Percentiles rank a stretch among this genome's conserved stretches.
These are phyloP conservation scores for Aulostomus chinensis DNA, from an alignment of 2,797 vertebrate species.

Conservation along the genomic window DNA sequence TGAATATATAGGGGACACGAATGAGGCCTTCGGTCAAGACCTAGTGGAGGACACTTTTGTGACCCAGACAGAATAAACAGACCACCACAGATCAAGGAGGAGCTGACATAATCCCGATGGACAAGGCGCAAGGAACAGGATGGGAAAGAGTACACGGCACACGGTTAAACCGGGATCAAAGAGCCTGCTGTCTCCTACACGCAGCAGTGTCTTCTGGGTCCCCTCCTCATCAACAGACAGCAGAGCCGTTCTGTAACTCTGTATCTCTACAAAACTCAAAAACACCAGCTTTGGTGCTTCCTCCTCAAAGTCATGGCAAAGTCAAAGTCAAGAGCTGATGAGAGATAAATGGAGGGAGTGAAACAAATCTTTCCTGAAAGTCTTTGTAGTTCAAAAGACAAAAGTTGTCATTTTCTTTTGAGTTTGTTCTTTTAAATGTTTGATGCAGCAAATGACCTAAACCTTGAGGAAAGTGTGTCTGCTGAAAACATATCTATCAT, in stretches of 20 bases:
- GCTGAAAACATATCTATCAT: constrained; percentile 56
- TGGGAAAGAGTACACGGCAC: constrained; percentile 61
- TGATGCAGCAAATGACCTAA: constrained; percentile 70
- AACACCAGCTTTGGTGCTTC: constrained; percentile 25
- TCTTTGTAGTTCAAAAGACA: constrained; percentile 75
- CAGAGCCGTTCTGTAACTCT: constrained; percentile 29
- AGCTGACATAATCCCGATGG: constrained; percentile 66
- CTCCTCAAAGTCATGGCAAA: constrained; percentile 75
- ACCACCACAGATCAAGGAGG: constrained; percentile 62
- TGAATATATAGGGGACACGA: too few relatives aligned
- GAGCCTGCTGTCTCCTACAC: constrained; percentile 55
- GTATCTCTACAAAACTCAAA: constrained; percentile 55
- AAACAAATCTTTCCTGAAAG: constrained; percentile 66
- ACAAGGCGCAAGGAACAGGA: constrained; percentile 46
- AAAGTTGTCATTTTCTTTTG: constrained; percentile 67
- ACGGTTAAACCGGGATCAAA: constrained; percentile 77
- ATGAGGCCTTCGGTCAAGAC: constrained; percentile 25
- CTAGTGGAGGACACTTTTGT: constrained; percentile 32
- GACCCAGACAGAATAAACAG: constrained; percentile 40
- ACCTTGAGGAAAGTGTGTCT: constrained; percentile 62
- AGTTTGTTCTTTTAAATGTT: constrained; percentile 63
- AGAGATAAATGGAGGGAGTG: constrained; percentile 55
- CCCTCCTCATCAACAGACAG: constrained; percentile 52
- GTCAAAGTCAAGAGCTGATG: constrained; percentile 61
- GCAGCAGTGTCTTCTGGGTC: constrained; percentile 61